Evolutionary conservation across 2,113 vertebrate species (phyloP), one percentile per base, ranked within the genome.

Genomic region (Sardina pilchardus): DNA sequence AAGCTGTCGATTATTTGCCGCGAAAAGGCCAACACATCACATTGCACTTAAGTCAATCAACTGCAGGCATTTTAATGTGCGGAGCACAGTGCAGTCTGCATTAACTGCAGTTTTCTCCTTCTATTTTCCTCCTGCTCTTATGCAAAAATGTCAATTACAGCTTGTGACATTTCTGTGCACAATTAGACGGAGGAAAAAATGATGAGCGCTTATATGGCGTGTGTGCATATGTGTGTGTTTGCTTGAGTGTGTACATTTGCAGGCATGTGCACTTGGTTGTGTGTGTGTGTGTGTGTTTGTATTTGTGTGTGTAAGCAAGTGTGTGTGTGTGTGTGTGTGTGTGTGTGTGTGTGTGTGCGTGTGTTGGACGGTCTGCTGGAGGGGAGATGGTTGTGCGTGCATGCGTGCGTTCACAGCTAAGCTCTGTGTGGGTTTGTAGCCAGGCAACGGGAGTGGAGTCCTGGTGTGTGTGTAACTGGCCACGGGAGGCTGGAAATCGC

Each of bases 401-500:
- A 4, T 71, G 24, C 50, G 80, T 85, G 83, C 87, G 83, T 81
- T 89, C 56, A 9, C 82, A 82, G 82, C 78, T 82, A 84, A 88
- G 83, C 50, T 21, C 85, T 87, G 71, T 85, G 86, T 86, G 86
- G 83, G 85, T 87, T 85, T 88, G 89, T 90, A 88, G 89, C 91
- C 91, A 89, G 88, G 90, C 90, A 91, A 90, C 88, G 84, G 44
- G 56, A 83, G 84, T 87, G 84, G 81, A 85, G 90, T 88, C 89
- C 89, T 83, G 83, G 89, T 85, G 86, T 91, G 91, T 81, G 81
- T 89, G 86, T 91, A 90, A 86, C 89, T 91, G 90, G 88, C 90
- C 87, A 88, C 89, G 90, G 90, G 91, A 92, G 89, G 90, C 90
- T 88, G 91, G 90, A 93, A 90, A 91, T 71, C 63, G 26, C 83